Evolutionary conservation across 2,888 invertebrate species (phyloP).

Genomic region (Eumerus sabulonum): DNA sequence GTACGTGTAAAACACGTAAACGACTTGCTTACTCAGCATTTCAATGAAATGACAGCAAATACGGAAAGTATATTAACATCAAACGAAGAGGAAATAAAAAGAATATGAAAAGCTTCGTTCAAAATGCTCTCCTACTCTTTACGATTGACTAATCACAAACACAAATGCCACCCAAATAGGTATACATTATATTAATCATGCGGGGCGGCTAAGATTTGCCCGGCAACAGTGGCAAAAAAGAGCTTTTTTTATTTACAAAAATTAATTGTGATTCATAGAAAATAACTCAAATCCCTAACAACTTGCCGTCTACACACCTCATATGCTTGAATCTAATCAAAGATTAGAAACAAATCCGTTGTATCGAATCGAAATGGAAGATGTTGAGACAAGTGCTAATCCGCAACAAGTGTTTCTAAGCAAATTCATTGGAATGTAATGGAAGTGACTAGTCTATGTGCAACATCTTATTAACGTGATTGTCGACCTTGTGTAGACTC

Average conservation of each 20-base stretch:
- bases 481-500: conserved; percentile 4
- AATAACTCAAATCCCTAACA: background rate
- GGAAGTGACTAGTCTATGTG: conserved; percentile 3
- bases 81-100: conserved; percentile 19
- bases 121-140: conserved; percentile 39
- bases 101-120: conserved; percentile 37
- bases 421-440: conserved; percentile 17
- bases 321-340: conserved; percentile 24
- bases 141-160: conserved; percentile 14
- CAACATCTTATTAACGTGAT: background rate
- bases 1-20: conserved; percentile 22
- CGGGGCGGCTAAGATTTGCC: conserved; percentile 55
- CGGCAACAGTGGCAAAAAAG: conserved; percentile 51
- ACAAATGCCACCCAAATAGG: conserved; percentile 33
- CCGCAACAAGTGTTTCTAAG: conserved; percentile 47
- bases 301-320: conserved; percentile 30
- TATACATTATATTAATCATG: conserved; percentile 35
- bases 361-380: conserved; percentile 25
- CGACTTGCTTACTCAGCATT: conserved; percentile 34
- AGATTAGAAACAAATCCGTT: conserved; percentile 2
- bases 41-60: conserved; percentile 3
- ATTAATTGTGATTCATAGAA: conserved; percentile 60
- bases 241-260: conserved; percentile 50
- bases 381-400: conserved; percentile 14
- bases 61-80: conserved; percentile 29